Percentiles rank a stretch among this genome's conserved stretches.
Conservation (phyloP, 2,797 vertebrate species). For the Salarias fasciatus region DNA sequence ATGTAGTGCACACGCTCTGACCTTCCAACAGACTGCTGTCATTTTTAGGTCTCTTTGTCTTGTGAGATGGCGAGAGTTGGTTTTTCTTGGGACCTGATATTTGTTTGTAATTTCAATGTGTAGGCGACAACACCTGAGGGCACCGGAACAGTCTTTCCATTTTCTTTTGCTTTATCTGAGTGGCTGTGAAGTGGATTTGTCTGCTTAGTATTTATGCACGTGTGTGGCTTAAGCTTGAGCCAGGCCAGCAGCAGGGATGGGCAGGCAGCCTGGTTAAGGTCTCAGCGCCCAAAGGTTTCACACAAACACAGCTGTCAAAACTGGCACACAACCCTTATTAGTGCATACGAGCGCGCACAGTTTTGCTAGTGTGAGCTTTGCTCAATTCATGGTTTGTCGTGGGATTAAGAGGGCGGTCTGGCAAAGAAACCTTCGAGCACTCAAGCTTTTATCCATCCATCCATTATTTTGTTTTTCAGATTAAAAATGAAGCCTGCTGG, state of each 20-base stretch:
- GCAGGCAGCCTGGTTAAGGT: slow-evolving; percentile 41
- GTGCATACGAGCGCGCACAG: slow-evolving; percentile 27
- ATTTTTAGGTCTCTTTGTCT: slow-evolving; percentile 51
- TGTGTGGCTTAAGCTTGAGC: slow-evolving; percentile 20
- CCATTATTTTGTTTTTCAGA: slow-evolving; percentile 23
- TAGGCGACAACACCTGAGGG: neutral
- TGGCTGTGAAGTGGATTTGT: slow-evolving; percentile 9
- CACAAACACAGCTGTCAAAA: slow-evolving; percentile 67
- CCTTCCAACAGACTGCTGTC: slow-evolving; percentile 66
- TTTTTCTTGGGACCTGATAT: slow-evolving; percentile 12
- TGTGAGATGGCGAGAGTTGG: slow-evolving; percentile 12
- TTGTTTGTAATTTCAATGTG: slow-evolving; percentile 5
- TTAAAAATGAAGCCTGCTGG: slow-evolving; percentile 37
- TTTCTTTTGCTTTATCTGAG: neutral
- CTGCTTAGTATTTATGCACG: slow-evolving; percentile 18
- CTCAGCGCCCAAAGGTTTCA: slow-evolving; percentile 47
- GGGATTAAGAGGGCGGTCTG: slow-evolving; percentile 42
- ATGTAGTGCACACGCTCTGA: slow-evolving; percentile 56
- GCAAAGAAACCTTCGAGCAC: slow-evolving; percentile 21
- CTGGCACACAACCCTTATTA: slow-evolving; percentile 60
- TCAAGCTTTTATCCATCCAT: slow-evolving; percentile 49
- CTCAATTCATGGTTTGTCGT: slow-evolving; percentile 16
- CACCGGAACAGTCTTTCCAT: neutral
- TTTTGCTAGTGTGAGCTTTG: slow-evolving; percentile 48
- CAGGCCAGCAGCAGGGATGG: slow-evolving; percentile 44